These are phyloP conservation scores for Epizoanthus fatuus DNA, from an alignment of 92 coral and sea anemone species.

Conservation along the genomic window DNA sequence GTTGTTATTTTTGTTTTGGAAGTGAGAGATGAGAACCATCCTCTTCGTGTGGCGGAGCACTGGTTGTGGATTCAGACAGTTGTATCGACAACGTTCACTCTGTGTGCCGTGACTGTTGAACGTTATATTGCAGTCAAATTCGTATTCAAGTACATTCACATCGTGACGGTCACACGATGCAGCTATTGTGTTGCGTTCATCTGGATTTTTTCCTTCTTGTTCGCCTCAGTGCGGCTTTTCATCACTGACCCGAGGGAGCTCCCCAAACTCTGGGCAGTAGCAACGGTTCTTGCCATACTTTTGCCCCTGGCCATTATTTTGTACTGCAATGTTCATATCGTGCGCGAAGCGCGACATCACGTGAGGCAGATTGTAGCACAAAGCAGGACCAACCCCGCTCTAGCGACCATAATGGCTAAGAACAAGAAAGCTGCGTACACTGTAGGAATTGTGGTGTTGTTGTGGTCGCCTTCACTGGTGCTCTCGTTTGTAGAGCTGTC, in stretches of 20 bases:
- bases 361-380: slow-evolving; percentile 59
- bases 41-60: slow-evolving; percentile 56
- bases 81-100: slow-evolving; percentile 76
- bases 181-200: slow-evolving; percentile 42
- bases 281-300: slow-evolving; percentile 62
- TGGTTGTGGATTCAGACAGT: slow-evolving; percentile 89
- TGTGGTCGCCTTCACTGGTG: slow-evolving; percentile 79
- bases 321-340: slow-evolving; percentile 75
- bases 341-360: slow-evolving; percentile 67
- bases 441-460: slow-evolving; percentile 73
- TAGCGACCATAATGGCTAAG: slow-evolving; percentile 53
- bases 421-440: slow-evolving; percentile 85
- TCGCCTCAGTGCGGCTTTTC: slow-evolving; percentile 67
- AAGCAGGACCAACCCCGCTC: slow-evolving; percentile 50
- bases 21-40: slow-evolving; percentile 45
- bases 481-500: slow-evolving; percentile 71
- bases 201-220: slow-evolving; percentile 73
- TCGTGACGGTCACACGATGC: slow-evolving; percentile 58
- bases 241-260: slow-evolving; percentile 45
- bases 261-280: slow-evolving; percentile 77
- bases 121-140: slow-evolving; percentile 74
- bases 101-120: slow-evolving; percentile 84
- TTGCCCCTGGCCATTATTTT: slow-evolving; percentile 68
- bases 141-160: slow-evolving; percentile 54
- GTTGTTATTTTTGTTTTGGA: slow-evolving; percentile 49